These are phyloP conservation scores for Tuberolachnus salignus DNA, from an alignment of 2,888 invertebrate species.

Conservation along the genomic window DNA sequence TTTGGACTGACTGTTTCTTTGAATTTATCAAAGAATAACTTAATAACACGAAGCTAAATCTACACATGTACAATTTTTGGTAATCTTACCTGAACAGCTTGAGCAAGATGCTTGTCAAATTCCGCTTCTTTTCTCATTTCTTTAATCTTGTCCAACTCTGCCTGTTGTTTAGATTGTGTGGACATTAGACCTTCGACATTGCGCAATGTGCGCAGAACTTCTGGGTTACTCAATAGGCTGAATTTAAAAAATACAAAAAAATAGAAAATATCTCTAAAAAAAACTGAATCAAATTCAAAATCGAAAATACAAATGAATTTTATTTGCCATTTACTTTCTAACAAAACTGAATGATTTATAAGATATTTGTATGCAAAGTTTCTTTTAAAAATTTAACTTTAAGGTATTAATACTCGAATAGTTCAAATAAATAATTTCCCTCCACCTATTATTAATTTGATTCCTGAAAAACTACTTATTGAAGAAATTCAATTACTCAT, in stretches of 20 bases:
- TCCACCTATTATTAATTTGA: not conserved
- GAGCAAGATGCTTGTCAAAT: constrained; percentile 76
- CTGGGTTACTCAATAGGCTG: constrained; percentile 81
- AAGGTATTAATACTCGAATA: not conserved
- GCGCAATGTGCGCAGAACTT: constrained; percentile 87
- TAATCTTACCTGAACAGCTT: constrained; percentile 71
- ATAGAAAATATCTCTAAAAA: constrained; percentile 51
- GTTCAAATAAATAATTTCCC: not conserved
- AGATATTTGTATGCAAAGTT: not conserved
- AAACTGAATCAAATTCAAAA: constrained; percentile 36
- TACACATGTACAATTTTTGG: constrained; percentile 44
- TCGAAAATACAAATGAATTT: constrained; percentile 60
- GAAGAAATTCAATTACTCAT: constrained; percentile 17
- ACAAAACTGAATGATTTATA: not conserved
- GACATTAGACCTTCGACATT: constrained; percentile 69
- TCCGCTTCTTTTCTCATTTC: constrained; percentile 77
- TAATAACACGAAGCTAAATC: constrained; percentile 36
- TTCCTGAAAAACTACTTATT: constrained; percentile 13
- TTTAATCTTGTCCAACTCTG: constrained; percentile 65
- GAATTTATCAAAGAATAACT: constrained; percentile 26
- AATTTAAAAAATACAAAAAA: constrained; percentile 61
- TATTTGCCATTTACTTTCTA: constrained; percentile 2
- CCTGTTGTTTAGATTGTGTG: constrained; percentile 67
- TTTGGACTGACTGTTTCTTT: constrained; percentile 48
- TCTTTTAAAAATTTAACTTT: not conserved